These are phyloP conservation scores for Leucopternis melanops DNA, from an alignment of 2,113 vertebrate species.

Conservation along the genomic window DNA sequence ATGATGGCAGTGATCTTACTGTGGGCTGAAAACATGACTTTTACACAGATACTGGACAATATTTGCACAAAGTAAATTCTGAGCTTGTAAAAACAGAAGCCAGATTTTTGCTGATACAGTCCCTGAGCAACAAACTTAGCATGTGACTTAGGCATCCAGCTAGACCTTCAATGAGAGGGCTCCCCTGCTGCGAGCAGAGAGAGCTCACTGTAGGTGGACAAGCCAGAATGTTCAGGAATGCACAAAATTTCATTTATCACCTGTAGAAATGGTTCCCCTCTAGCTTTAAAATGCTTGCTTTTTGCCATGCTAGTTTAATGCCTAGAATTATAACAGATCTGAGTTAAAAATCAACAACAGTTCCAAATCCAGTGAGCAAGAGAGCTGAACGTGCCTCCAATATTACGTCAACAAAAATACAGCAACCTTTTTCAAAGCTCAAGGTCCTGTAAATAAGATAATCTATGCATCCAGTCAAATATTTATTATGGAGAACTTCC, in stretches of 20 bases:
- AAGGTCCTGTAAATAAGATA: slow-evolving; percentile 20
- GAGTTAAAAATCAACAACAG: not conserved
- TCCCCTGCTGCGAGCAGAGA: not conserved
- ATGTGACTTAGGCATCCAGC: not conserved
- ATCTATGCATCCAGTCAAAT: not conserved
- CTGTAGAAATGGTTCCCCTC: not conserved
- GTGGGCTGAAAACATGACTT: not conserved
- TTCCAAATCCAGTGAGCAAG: not conserved
- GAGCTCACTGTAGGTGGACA: not conserved
- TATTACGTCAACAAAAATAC: not conserved
- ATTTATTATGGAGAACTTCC: slow-evolving; percentile 12
- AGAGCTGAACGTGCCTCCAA: not conserved
- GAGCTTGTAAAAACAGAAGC: not conserved
- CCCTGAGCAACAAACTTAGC: not conserved
- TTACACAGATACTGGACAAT: not conserved
- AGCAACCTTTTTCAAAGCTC: not conserved
- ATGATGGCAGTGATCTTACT: not conserved
- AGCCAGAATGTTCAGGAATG: not conserved
- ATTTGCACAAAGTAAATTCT: not conserved
- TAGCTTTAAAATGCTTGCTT: not conserved
- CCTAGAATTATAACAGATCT: not conserved
- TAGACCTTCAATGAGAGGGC: not conserved
- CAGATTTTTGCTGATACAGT: not conserved
- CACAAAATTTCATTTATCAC: not conserved
- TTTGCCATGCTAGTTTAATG: not conserved